phyloP scores from a whole-genome alignment of 2,113 vertebrate species.

The Tringa solitaria region DNA sequence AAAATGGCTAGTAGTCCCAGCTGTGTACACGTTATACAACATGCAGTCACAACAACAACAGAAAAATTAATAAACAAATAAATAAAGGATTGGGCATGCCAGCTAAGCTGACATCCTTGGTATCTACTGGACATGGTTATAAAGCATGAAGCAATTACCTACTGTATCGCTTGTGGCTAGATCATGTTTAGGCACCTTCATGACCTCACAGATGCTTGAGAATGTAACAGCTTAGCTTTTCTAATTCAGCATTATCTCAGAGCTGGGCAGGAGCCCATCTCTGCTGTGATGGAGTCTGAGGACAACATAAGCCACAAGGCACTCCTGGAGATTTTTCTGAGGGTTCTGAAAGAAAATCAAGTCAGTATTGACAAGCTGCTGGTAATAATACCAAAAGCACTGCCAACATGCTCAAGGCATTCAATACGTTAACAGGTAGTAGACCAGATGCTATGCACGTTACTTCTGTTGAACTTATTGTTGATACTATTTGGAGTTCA shows the following conservation, averaged over 20 bases:
- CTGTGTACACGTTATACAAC: neutral
- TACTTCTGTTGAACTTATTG: constrained; percentile 11
- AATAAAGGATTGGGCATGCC: neutral
- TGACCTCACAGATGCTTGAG: neutral
- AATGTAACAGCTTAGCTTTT: neutral
- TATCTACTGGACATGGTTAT: neutral
- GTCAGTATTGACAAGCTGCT: constrained; percentile 42
- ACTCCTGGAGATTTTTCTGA: constrained; percentile 19
- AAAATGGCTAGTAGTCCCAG: neutral
- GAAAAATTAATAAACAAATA: neutral
- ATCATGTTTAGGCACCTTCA: neutral
- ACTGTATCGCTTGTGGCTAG: neutral
- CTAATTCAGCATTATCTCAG: neutral
- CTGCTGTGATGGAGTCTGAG: neutral
- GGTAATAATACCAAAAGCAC: constrained; percentile 1
- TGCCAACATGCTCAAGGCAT: constrained; percentile 18
- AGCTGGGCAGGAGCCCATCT: constrained; percentile 1
- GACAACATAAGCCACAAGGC: neutral
- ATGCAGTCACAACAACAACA: neutral
- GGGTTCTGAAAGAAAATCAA: constrained; percentile 17
- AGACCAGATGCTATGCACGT: constrained; percentile 9
- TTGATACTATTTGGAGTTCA: neutral
- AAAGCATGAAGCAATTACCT: neutral
- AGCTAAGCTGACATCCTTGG: neutral
- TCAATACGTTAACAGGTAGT: constrained; percentile 4